Evolutionary conservation across 2,888 invertebrate species (phyloP).

Genomic region (Nudaria mundana): DNA sequence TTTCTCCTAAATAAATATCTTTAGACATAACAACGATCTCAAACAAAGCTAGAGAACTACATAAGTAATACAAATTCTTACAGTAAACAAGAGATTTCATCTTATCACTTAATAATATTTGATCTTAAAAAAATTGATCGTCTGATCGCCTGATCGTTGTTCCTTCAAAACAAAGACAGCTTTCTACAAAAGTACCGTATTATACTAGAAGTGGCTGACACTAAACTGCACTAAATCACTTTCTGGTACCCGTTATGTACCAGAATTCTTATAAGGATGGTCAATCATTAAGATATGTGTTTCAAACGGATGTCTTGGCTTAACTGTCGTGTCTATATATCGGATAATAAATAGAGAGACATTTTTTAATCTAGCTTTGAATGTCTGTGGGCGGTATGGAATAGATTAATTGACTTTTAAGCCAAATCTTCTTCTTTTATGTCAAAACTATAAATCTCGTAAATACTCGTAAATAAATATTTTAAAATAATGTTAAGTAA

Average conservation of each 20-base stretch:
- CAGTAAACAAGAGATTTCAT: too few species aligned
- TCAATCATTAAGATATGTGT: constrained; percentile 7
- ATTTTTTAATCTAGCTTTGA: constrained; percentile 2
- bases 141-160: not conserved
- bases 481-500: too few species aligned
- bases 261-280: constrained; percentile 26
- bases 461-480: too few species aligned
- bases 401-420: too few species aligned
- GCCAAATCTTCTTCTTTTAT: too few species aligned
- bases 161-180: too few species aligned
- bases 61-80: too few species aligned
- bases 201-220: constrained; percentile 2
- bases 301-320: constrained; percentile 29
- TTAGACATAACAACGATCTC: too few species aligned
- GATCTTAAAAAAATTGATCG: constrained; percentile 2
- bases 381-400: too few species aligned
- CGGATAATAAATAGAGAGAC: not conserved
- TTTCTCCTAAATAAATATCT: too few species aligned
- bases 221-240: constrained; percentile 15
- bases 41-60: too few species aligned
- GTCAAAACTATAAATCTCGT: too few species aligned
- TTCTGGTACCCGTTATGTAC: constrained; percentile 26
- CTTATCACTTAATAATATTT: not conserved
- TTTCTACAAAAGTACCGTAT: constrained; percentile 7
- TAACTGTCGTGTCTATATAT: constrained; percentile 22